Evolutionary conservation across 2,113 vertebrate genomes (phyloP), one percentile per base, ranked within the genome.

Genomic region (Montifringilla adamsi): DNA sequence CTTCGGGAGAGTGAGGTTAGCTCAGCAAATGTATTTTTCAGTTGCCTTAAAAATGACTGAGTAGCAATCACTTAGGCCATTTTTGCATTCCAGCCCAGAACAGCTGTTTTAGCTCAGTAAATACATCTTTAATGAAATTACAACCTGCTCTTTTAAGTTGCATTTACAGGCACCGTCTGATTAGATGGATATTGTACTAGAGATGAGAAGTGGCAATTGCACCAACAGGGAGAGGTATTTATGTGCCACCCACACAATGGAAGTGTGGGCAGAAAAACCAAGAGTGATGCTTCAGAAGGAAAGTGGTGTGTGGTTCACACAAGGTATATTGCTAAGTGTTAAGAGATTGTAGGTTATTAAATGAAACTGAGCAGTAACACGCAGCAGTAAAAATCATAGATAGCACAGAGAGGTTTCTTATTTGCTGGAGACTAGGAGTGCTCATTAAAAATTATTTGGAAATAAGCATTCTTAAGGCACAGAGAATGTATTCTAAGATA

Each of bases 81-180:
- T 83, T 95, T 95, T 88, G 46, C 69, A 47, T 91, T 93, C 66
- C 87, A 95, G 43, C 43, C 76, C 90, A 93, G 89, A 97, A 96
- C 96, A 96, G 89, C 95, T 97, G 97, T 92, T 96, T 97, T 97
- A 98, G 97, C 95, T 98, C 96, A 98, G 96, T 97, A 98, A 98
- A 98, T 98, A 97, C 94, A 81, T 96, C 95, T 97, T 98, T 97
- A 98, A 98, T 98, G 96, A 98, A 98, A 97, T 98, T 97, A 96
- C 93, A 97, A 82, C 95, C 97, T 97, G 90, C 69, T 75, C 64
- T 95, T 93, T 33, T 87, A 73, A 94, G 68, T 91, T 97, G 49
- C 89, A 69, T 89, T 94, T 95, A 70, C 52, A 95, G 83, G 35
- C 43, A 70, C 82, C 96, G 93, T 96, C 79, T 94, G 72, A 95